Evolutionary conservation across 2,888 invertebrate genomes (phyloP), one percentile per base, ranked within the genome.

Genomic region (Rotaria macrura): DNA sequence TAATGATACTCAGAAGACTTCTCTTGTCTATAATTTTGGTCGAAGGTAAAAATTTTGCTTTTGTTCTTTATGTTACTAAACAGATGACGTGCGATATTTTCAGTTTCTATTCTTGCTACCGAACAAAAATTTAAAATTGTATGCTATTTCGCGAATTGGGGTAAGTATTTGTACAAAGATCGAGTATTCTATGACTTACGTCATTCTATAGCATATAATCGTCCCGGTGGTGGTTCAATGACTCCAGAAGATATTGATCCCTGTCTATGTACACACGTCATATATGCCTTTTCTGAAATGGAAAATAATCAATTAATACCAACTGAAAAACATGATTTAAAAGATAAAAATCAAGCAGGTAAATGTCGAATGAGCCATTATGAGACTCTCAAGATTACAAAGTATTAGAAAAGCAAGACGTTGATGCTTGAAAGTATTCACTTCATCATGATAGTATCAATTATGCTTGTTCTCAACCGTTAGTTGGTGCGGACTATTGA

Each of bases 241-340:
- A 47, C 40, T 6, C 86, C 86, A 25, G 86, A 86, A 57, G 85
- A 86, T 83, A 85, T 86, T 25, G 86, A 86, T 43, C 86, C 86
- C 5, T 86, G 86, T 34, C 34, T 86, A 23, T 86, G 86, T 85
- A 86, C 86, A 47, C 86, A 86, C 83, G 38, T 86, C 34, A 86
- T 86, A 23, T 86, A 86, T 84, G 86, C 86, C 25, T 86, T 86
- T 72, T 79, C 88, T 43, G 88, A 88, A 84, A 83, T 88, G 85
- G 84, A 86, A n/a, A 85, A 86, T 52, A 83, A 85, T 29, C 40
- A 83, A 34, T 72, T 86, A 17, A 47, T 38, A 47, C 86, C 86
- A 29, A 86, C 57, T 43, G 86, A 86, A 85, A 85, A 86, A 72
- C 85, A 74, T 43, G 86, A 86, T 57, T 49, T 83, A n/a, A 83